Percentiles rank a stretch among this genome's conserved stretches.
phyloP scores from a whole-genome alignment of 2,113 vertebrate species.

The Perccottus glenii region DNA sequence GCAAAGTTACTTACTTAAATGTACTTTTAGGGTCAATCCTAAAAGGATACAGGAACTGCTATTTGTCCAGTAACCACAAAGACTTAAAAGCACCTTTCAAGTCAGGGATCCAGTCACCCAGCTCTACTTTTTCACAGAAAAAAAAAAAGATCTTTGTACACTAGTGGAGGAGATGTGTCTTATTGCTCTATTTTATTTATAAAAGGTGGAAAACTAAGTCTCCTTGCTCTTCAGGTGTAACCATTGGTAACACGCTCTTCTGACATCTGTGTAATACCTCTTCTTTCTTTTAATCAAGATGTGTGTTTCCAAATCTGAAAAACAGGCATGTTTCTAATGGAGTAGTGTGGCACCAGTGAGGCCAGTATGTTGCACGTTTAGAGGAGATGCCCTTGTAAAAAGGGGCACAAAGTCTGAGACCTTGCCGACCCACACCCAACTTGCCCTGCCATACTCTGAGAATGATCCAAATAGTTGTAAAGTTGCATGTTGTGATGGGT shows the following conservation, averaged over 20 bases:
- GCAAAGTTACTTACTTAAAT: conserved; percentile 18
- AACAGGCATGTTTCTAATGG: neutral
- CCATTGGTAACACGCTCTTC: neutral
- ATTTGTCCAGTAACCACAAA: conserved; percentile 39
- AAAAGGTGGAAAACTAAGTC: conserved; percentile 20
- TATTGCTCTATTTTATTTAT: conserved; percentile 6
- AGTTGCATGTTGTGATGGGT: no score
- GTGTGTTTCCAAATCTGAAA: neutral
- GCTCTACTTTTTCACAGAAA: conserved; percentile 29
- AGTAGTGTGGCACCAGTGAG: no score
- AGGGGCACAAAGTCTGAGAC: no score
- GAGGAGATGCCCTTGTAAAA: no score
- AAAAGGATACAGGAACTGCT: conserved; percentile 22
- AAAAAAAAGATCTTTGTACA: conserved; percentile 8
- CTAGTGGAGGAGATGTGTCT: conserved; percentile 12
- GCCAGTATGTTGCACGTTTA: no score
- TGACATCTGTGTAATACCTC: neutral
- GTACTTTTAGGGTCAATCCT: conserved; percentile 3
- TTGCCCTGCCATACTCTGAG: no score
- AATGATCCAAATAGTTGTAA: no score
- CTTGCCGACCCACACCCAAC: no score
- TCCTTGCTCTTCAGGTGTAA: conserved; percentile 2
- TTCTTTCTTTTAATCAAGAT: neutral
- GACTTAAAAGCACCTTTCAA: conserved; percentile 60
- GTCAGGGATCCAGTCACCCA: conserved; percentile 24